Evolutionary conservation across 2,113 vertebrate genomes (phyloP).

Genomic region (Bos javanicus): DNA sequence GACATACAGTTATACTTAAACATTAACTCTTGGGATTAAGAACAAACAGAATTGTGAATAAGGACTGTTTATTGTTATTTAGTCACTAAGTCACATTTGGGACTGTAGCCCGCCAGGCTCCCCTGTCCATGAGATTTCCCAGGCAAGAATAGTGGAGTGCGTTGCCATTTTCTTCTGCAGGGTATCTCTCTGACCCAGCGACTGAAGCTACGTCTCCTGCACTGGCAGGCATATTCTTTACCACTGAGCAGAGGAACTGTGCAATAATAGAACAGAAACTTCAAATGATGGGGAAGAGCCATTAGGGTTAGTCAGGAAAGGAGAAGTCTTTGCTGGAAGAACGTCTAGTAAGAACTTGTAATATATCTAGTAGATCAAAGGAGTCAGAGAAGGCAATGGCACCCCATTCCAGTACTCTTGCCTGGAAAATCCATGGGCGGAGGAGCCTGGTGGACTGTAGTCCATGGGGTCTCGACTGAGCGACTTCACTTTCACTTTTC

Average conservation of each 20-base stretch:
- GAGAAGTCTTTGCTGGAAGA: not conserved
- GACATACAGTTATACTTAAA: not conserved
- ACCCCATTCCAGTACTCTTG: no score
- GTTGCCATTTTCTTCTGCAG: not conserved
- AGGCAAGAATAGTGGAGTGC: not conserved
- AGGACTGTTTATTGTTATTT: not conserved
- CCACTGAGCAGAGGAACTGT: not conserved
- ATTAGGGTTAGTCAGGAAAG: not conserved
- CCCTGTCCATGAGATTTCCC: not conserved
- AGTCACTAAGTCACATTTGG: not conserved
- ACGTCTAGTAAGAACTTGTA: not conserved
- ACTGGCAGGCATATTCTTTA: not conserved
- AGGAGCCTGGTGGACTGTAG: no score
- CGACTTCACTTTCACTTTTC: no score
- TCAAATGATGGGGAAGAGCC: not conserved
- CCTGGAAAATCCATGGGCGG: no score
- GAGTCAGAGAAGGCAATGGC: not conserved
- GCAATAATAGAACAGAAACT: not conserved
- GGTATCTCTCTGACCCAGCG: rapidly evolving
- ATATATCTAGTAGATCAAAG: not conserved
- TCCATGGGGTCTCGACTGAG: no score
- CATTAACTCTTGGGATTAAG: not conserved
- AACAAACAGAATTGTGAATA: not conserved
- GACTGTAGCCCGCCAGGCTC: not conserved
- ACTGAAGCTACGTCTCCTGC: not conserved